These are phyloP conservation scores for Ormyrus thymus DNA, from an alignment of 2,888 invertebrate genomes.

Conservation along the genomic window DNA sequence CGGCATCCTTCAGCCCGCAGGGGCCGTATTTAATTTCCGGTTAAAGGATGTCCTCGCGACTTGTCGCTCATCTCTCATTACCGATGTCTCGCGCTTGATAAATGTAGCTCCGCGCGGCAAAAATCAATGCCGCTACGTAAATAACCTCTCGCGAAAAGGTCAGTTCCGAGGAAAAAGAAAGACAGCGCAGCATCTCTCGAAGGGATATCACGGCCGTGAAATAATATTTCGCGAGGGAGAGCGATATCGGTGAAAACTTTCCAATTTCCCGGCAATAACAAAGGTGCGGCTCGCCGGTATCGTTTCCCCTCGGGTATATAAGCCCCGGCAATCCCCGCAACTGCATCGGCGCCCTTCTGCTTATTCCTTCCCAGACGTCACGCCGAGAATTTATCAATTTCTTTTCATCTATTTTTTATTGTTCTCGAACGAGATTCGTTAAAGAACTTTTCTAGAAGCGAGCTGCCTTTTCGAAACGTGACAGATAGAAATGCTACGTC, in stretches of 20 bases:
- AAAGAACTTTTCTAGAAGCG: constrained; percentile 11
- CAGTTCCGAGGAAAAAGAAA: neutral
- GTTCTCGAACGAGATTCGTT: constrained; percentile 25
- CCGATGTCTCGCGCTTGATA: constrained; percentile 6
- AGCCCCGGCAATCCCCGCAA: constrained; percentile 25
- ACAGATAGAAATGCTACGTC: neutral
- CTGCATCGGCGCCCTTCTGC: constrained; percentile 4
- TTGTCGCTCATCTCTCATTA: constrained; percentile 53
- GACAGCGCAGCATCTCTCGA: constrained; percentile 28
- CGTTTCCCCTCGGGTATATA: constrained; percentile 55
- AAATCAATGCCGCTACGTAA: neutral
- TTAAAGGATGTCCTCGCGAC: constrained; percentile 5
- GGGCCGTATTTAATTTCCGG: constrained; percentile 69
- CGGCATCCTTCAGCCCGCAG: neutral
- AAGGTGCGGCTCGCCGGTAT: constrained; percentile 59
- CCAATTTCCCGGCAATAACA: constrained; percentile 66
- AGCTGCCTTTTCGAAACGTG: constrained; percentile 10
- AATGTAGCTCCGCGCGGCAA: neutral
- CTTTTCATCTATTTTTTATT: constrained; percentile 17
- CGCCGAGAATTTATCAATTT: constrained; percentile 51
- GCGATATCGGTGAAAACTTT: constrained; percentile 65
- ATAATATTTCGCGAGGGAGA: constrained; percentile 61
- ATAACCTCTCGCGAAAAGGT: neutral
- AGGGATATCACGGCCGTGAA: constrained; percentile 57
- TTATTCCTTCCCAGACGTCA: constrained; percentile 26